These are phyloP conservation scores for Macaca mulatta DNA, from an alignment of 2,113 vertebrate genomes.

Conservation along the genomic window DNA sequence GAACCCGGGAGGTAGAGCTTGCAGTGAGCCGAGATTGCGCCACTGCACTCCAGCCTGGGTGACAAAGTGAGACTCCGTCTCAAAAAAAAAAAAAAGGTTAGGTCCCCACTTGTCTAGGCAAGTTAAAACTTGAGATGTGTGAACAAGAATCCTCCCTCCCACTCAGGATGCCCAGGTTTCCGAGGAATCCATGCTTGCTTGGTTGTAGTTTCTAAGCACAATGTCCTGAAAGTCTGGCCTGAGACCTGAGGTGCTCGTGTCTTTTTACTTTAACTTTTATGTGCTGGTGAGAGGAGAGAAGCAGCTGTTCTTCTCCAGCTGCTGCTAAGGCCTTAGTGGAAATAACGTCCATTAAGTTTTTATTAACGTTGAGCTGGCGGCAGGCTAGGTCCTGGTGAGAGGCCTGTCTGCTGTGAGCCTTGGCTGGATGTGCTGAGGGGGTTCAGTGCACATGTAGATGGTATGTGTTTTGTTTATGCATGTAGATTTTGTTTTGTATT, in stretches of 20 bases:
- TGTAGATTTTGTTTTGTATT: not conserved
- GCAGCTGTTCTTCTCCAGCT: not conserved
- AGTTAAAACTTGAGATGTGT: not conserved
- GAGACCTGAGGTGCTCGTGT: not conserved
- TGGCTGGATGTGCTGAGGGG: not conserved
- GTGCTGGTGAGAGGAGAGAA: not conserved
- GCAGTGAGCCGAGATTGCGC: too few relatives aligned
- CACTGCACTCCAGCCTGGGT: too few relatives aligned
- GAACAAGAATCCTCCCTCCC: not conserved
- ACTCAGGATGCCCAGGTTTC: not conserved
- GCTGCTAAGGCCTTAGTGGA: not conserved
- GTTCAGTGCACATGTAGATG: not conserved
- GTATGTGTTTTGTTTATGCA: not conserved
- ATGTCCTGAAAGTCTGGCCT: not conserved
- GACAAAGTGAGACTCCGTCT: too few relatives aligned
- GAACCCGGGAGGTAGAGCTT: too few relatives aligned
- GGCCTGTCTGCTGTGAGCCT: not conserved
- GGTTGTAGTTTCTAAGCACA: not conserved
- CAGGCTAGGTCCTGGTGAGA: not conserved
- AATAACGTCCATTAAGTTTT: too few relatives aligned
- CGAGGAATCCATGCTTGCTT: not conserved
- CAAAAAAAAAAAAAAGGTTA: not conserved
- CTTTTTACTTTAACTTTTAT: not conserved
- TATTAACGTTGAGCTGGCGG: too few relatives aligned
- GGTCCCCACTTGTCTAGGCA: not conserved